phyloP scores from a whole-genome alignment of 2,113 vertebrate species.

The Pterocles gutturalis region DNA sequence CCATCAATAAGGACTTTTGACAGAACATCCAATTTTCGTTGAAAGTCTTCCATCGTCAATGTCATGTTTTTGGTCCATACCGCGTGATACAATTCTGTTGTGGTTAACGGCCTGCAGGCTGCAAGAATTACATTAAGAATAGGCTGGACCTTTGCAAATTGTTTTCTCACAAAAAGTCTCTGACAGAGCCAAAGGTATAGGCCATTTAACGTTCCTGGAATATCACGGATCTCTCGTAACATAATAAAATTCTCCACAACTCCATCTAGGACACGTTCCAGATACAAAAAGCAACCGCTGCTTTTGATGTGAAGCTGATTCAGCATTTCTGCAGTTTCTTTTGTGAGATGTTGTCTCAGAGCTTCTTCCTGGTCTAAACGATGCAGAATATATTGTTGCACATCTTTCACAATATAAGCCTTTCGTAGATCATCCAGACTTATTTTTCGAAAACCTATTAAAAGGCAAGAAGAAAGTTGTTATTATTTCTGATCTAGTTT shows the following conservation, averaged over 20 bases:
- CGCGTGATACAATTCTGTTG: conserved; percentile 91
- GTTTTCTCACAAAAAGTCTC: conserved; percentile 97
- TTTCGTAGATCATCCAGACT: conserved; percentile 97
- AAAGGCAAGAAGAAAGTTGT: neutral
- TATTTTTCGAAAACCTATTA: conserved; percentile 94
- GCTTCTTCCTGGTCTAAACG: conserved; percentile 96
- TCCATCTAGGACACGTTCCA: conserved; percentile 95
- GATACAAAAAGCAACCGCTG: conserved; percentile 96
- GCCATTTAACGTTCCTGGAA: conserved; percentile 95
- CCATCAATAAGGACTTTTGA: conserved; percentile 93
- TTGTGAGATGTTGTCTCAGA: conserved; percentile 95
- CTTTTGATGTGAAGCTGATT: conserved; percentile 99
- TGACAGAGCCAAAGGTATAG: conserved; percentile 99
- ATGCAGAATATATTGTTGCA: conserved; percentile 98
- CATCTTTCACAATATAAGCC: conserved; percentile 97
- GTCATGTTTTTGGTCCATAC: conserved; percentile 98
- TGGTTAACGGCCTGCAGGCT: conserved; percentile 90
- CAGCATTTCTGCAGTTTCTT: conserved; percentile 97
- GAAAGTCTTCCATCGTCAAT: conserved; percentile 92
- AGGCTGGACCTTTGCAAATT: conserved; percentile 97
- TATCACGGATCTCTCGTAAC: conserved; percentile 96
- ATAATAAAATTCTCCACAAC: conserved; percentile 98
- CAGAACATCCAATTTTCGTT: conserved; percentile 95
- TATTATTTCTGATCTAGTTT: neutral
- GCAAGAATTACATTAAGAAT: conserved; percentile 97